Base-by-base conservation (phyloP, 2,888 invertebrate genomes). In the Sturmia bella region DNA sequence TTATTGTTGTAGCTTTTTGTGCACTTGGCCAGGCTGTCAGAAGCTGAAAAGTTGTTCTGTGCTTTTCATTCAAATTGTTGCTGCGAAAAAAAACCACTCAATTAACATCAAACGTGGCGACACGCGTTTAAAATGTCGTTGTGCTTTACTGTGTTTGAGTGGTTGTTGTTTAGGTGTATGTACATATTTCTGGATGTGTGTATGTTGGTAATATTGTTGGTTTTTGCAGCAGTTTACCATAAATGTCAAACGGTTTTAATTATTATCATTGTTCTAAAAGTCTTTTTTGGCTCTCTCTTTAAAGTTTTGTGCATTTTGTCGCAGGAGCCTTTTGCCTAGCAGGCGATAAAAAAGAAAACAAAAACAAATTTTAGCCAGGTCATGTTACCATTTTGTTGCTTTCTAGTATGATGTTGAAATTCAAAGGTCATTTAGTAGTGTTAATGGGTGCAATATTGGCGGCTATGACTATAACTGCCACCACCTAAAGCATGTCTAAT, bases 31-130 rank as follows among this genome's bases (percentile, higher is more conserved):
- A 57, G 56, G 21, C 50, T 41, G 64, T 48, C 59, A 66, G 45
- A 66, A 59, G 50, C 43, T 73, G 32, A 66, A 41, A 45, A 37
- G 43, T 61, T 57, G 63, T 63, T 77, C 27, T 56, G 68, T 59
- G 57, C 48, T 64, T 64, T 76, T 52, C 37, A 66, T 76, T 73
- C 48, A 39, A 32, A 70, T 61, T 73, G 68, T 80, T 76, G 76
- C 76, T 70, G 69, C 54, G 69, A 63, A 73, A 77, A 77, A 77
- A 77, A 83, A 79, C 75, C 70, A 75, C 79, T 77, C 83, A 77
- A 83, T 83, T 80, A 80, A 83, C 83, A 77, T 79, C 78, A 79
- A 83, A 79, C 69, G 64, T 75, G 75, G 74, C 80, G 77, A 80
- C 82, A 75, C 54, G 82, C 78, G 64, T 56, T 63, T 37, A 52